Percentiles rank a stretch among this genome's conserved stretches.
phyloP scores from a whole-genome alignment of 2,797 vertebrate species.

The Lepilemur septentrionalis region DNA sequence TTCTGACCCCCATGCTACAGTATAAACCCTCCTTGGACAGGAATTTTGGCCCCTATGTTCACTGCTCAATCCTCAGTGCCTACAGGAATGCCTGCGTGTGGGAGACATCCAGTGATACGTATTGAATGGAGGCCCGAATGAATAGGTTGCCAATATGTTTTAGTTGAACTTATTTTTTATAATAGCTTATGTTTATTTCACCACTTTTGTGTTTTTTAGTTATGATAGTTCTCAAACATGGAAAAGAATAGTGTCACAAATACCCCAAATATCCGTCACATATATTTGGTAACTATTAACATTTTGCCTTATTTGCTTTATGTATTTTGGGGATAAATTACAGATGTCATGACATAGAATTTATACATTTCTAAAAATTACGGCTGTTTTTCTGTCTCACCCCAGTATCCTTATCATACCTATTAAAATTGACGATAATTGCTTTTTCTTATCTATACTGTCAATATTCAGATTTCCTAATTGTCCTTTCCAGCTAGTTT shows the following conservation, averaged over 20 bases:
- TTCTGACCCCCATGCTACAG: not conserved
- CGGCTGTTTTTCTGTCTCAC: not conserved
- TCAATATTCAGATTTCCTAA: not conserved
- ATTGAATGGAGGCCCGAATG: not conserved
- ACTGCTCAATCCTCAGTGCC: not conserved
- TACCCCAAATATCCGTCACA: accelerated
- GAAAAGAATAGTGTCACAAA: not conserved
- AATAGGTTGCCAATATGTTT: not conserved
- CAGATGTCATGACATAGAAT: not conserved
- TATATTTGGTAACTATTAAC: not conserved
- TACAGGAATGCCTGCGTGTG: not conserved
- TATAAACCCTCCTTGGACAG: not conserved
- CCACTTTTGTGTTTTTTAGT: not conserved
- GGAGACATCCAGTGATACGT: not conserved
- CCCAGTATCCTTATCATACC: not conserved
- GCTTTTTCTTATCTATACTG: not conserved
- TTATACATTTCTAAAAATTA: not conserved
- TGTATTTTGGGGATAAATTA: not conserved
- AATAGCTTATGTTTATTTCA: not conserved
- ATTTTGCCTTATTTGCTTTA: not conserved
- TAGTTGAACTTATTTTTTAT: not conserved
- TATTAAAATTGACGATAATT: not conserved
- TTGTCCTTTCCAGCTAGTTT: not conserved
- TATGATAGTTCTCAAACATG: not conserved
- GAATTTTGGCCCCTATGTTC: not conserved